phyloP scores from a whole-genome alignment of 1,140 invertebrate species.

The Zaprionus davidi region DNA sequence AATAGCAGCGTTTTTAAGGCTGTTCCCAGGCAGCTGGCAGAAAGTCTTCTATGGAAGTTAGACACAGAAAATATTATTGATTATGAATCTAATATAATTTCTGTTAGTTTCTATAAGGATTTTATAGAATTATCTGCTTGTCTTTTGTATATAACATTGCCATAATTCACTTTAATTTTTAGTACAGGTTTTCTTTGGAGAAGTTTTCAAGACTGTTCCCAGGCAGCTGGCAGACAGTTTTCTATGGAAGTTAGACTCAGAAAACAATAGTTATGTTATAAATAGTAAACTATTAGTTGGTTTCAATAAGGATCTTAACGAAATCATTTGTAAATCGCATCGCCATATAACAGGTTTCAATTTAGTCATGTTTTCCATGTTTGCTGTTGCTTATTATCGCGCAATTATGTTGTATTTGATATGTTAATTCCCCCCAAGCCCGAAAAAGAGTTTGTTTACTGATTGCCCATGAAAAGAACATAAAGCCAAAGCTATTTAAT shows the following conservation, averaged over 20 bases:
- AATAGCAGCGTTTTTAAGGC: neutral
- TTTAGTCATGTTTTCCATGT: slow-evolving; percentile 17
- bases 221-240: neutral
- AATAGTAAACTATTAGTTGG: neutral
- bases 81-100: neutral
- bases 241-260: neutral
- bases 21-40: neutral
- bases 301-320: neutral
- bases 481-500: slow-evolving; percentile 67
- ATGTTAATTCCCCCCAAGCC: slow-evolving; percentile 64
- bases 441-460: slow-evolving; percentile 40
- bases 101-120: neutral
- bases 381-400: slow-evolving; percentile 62
- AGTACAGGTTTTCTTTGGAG: slow-evolving; percentile 39
- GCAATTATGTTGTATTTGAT: slow-evolving; percentile 82
- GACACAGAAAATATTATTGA: neutral
- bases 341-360: slow-evolving; percentile 44
- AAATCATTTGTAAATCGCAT: neutral
- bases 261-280: neutral
- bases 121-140: too few relatives aligned
- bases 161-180: neutral
- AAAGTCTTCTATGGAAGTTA: neutral
- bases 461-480: slow-evolving; percentile 64
- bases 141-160: neutral
- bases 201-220: neutral